phyloP scores from a whole-genome alignment of 2,113 vertebrate species.

The Rhipidura dahli region DNA sequence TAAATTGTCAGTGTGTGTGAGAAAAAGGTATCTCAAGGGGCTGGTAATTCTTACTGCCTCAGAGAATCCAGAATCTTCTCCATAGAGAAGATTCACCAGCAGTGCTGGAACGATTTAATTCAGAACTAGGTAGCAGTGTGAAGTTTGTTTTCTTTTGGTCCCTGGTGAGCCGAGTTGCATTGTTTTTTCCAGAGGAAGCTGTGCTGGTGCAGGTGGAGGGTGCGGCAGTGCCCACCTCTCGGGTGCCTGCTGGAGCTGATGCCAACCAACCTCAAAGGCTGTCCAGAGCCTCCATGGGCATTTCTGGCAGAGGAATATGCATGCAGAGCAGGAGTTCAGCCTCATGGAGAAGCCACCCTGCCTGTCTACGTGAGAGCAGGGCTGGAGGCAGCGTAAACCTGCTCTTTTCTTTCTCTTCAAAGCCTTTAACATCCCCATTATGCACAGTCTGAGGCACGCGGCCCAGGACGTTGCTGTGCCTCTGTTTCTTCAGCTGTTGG shows the following conservation, averaged over 20 bases:
- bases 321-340: neutral
- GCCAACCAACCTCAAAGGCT: neutral
- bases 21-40: neutral
- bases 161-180: neutral
- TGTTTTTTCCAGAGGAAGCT: neutral
- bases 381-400: neutral
- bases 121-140: neutral
- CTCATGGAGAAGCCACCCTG: neutral
- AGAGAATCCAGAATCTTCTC: neutral
- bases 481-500: constrained; percentile 16
- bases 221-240: neutral
- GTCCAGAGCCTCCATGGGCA: neutral
- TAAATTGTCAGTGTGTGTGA: fast-evolving
- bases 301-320: neutral
- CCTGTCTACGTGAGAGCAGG: neutral
- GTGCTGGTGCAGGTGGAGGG: neutral
- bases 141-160: neutral
- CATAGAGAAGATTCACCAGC: neutral
- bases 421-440: neutral
- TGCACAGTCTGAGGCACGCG: neutral
- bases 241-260: fast-evolving
- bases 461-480: neutral
- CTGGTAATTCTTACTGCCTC: neutral
- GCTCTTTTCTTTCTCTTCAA: neutral
- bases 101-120: neutral